Percentiles rank a stretch among this genome's conserved stretches.
Conservation (phyloP, 2,797 vertebrate species). For the Rhinogobio ventralis region DNA sequence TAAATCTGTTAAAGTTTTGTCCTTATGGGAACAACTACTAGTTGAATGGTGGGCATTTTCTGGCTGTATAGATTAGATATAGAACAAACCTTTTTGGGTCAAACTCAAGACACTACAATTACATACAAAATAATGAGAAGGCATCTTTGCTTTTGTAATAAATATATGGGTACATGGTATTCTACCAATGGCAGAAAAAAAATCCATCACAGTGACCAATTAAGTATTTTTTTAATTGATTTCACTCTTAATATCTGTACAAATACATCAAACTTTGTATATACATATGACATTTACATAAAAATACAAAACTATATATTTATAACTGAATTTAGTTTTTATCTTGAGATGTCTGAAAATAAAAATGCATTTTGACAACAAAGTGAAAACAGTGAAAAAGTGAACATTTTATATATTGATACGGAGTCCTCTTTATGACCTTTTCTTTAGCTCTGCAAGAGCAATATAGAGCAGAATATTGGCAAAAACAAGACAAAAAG, state of each 20-base stretch:
- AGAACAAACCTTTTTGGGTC: neutral
- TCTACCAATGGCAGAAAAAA: neutral
- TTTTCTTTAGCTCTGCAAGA: constrained; percentile 70
- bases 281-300: constrained; percentile 99
- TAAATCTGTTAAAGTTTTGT: neutral
- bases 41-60: neutral
- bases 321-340: constrained; percentile 99
- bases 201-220: constrained; percentile 18
- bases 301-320: constrained; percentile 99
- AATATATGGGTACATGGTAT: neutral
- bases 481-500: constrained; percentile 73
- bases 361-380: constrained; percentile 86
- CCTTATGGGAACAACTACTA: neutral
- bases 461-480: constrained; percentile 75
- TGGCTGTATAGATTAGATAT: neutral
- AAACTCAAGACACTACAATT: neutral
- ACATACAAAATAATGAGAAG: neutral
- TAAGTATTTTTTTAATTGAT: constrained; percentile 80
- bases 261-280: constrained; percentile 99
- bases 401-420: constrained; percentile 73
- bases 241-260: constrained; percentile 99
- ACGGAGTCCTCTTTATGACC: constrained; percentile 73
- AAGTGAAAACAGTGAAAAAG: constrained; percentile 68
- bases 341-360: constrained; percentile 97
- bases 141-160: neutral